Evolutionary conservation across 2,113 vertebrate genomes (phyloP).

Genomic region (Cinclus cinclus): DNA sequence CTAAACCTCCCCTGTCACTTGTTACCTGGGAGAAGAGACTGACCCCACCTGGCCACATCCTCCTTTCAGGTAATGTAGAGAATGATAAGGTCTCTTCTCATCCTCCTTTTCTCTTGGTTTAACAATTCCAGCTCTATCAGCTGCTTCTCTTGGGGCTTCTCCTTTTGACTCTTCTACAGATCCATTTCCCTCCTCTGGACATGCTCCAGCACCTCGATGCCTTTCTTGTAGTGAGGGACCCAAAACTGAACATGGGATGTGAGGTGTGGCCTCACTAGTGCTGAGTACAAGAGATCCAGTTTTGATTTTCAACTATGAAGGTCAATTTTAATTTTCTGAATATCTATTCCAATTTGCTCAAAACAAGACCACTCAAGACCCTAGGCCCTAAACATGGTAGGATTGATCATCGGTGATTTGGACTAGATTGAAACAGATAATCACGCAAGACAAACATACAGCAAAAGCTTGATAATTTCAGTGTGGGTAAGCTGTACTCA

Average conservation of each 20-base stretch:
- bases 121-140: not conserved
- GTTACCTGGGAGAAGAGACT: not conserved
- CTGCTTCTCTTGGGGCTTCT: not conserved
- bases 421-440: not conserved
- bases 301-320: not conserved
- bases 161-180: too few species aligned
- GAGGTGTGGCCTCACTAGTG: not conserved
- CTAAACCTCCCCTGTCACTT: not conserved
- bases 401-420: not conserved
- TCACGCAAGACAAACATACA: not conserved
- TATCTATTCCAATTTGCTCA: not conserved
- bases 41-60: too few species aligned
- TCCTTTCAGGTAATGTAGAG: not conserved
- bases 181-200: not conserved
- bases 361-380: not conserved
- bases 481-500: not conserved
- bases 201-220: rapidly evolving
- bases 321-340: not conserved
- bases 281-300: not conserved
- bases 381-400: not conserved
- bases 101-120: not conserved
- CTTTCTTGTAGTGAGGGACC: not conserved
- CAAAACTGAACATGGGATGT: not conserved
- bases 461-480: not conserved
- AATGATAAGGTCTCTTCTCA: not conserved